Conservation (phyloP, 2,113 vertebrate species). For the Haemorhous mexicanus region DNA sequence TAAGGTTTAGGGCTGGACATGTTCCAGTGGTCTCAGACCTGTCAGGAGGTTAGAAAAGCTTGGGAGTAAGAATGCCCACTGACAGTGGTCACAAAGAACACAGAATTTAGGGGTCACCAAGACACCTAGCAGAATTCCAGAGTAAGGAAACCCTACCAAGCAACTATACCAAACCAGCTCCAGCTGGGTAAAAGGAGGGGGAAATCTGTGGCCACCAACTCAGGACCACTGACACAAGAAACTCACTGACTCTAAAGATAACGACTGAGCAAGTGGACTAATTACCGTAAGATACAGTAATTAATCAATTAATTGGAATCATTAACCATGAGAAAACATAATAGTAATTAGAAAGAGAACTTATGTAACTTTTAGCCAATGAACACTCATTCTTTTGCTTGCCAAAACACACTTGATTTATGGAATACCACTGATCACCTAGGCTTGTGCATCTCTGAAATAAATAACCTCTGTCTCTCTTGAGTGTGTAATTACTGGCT, state of each 20-base stretch:
- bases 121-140: background rate
- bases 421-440: background rate
- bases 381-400: background rate
- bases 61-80: background rate
- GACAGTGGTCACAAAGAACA: background rate
- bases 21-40: background rate
- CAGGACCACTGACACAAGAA: background rate
- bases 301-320: background rate
- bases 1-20: background rate
- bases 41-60: background rate
- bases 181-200: background rate
- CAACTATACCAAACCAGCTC: background rate
- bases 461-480: background rate
- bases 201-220: accelerated
- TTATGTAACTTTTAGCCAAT: background rate
- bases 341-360: background rate
- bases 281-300: background rate
- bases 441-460: background rate
- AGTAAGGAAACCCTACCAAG: background rate
- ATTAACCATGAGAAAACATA: background rate
- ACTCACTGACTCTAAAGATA: background rate
- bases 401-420: background rate
- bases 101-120: background rate
- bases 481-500: background rate
- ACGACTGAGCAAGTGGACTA: background rate